Evolutionary conservation across 1,140 invertebrate species (phyloP), one percentile per base, ranked within the genome.

Genomic region (Sitobion miscanthi): DNA sequence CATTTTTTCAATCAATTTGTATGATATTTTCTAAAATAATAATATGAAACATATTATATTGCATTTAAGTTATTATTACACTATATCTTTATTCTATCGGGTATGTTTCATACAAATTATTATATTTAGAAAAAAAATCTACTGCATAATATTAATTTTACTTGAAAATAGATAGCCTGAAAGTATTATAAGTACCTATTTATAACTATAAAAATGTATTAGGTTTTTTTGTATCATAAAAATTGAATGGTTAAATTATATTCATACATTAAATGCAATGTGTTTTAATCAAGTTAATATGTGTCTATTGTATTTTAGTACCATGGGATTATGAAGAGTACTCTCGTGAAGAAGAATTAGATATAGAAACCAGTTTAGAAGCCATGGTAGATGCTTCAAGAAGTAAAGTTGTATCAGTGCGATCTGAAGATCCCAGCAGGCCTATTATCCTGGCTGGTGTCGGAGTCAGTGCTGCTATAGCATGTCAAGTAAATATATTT

Each of bases 251-350:
- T 62, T 62, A 62, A 30, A 30, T 62, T 14, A 69, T 3, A 4
- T 4, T 69, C 3, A 69, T 69, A 7, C 0, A 69, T 69, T 69
- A 62, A 62, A 0, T 69, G 17, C 0, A n/a, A 17, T 69, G 11
- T n/a, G 17, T 57, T 69, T 69, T n/a, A 77, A n/a, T 77, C n/a
- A 35, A 47, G 5, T 91, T 69, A 91, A 91, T 77, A 91, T 17
- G 7, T 83, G 30, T 47, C n/a, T 47, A 23, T 47, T 92, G 11
- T 25, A 86, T 85, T 85, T 57, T 85, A 93, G 91, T 85, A 30
- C 91, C 77, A 57, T 93, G 91, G 91, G 91, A 93, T 54, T 93
- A 93, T 85, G 91, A 93, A n/a, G 91, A 93, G 11, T 93, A 57
- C 30, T 93, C 91, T 42, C 91, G 91, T 4, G 45, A 85, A 86